A percentile compares a stretch with the other conserved stretches of the same genome.
phyloP scores from a whole-genome alignment of 2,113 vertebrate genomes.

The Equus quagga region DNA sequence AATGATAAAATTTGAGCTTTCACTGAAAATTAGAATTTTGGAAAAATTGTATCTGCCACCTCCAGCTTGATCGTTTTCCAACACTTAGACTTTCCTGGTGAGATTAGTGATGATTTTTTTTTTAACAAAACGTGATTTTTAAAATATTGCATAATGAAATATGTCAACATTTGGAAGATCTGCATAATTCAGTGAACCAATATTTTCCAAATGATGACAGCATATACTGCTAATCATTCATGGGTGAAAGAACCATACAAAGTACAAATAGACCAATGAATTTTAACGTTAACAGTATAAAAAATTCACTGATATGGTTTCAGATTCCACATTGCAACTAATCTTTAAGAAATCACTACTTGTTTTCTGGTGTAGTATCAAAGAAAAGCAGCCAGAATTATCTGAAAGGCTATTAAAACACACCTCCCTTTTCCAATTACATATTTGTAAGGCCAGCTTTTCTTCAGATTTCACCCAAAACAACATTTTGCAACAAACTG shows the following conservation, averaged over 20 bases:
- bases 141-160: slow-evolving; percentile 19
- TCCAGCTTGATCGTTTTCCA: neutral
- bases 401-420: slow-evolving; percentile 6
- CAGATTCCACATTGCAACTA: neutral
- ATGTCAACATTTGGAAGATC: neutral
- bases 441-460: slow-evolving; percentile 22
- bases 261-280: neutral
- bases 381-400: neutral
- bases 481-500: neutral
- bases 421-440: neutral
- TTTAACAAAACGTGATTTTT: neutral
- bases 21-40: neutral
- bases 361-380: neutral
- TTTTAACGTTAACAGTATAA: slow-evolving; percentile 11
- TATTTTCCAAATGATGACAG: neutral
- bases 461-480: neutral
- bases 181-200: neutral
- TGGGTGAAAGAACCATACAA: neutral
- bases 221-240: neutral
- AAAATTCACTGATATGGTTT: slow-evolving; percentile 18
- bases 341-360: neutral
- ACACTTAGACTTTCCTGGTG: neutral
- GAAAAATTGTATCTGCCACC: neutral
- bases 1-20: slow-evolving; percentile 7
- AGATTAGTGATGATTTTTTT: neutral